Evolutionary conservation across 1,140 invertebrate species (phyloP).

Genomic region (Mya arenaria): DNA sequence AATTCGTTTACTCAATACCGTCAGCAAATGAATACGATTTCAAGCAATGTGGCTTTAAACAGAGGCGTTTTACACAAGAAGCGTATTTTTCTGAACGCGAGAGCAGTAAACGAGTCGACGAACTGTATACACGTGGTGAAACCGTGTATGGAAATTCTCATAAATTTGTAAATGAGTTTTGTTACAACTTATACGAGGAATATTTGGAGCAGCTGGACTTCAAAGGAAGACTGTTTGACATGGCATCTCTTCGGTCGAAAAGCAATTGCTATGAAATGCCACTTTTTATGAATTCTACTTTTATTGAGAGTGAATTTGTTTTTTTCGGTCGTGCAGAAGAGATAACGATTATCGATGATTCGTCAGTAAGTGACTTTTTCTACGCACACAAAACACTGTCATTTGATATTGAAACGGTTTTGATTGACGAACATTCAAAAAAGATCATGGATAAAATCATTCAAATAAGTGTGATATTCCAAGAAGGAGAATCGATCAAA

Average conservation of each 20-base stretch:
- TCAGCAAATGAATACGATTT: constrained; percentile 1
- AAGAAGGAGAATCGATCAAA: neutral
- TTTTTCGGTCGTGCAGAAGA: neutral
- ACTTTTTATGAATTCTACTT: neutral
- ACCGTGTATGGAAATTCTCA: neutral
- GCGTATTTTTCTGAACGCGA: neutral
- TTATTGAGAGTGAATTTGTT: neutral
- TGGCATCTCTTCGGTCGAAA: too few species aligned
- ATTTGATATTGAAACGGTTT: neutral
- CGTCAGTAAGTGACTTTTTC: neutral
- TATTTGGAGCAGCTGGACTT: neutral
- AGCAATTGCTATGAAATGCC: neutral
- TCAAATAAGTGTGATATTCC: neutral
- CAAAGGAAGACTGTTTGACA: neutral
- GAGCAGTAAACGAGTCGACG: neutral
- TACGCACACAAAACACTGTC: neutral
- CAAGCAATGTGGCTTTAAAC: neutral
- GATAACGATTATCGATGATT: neutral
- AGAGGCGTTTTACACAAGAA: neutral
- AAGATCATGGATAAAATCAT: constrained; percentile 1
- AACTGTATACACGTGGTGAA: neutral
- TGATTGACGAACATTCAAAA: neutral
- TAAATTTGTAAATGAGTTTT: neutral
- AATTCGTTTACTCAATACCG: neutral
- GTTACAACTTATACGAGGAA: neutral